phyloP scores from a whole-genome alignment of 2,113 vertebrate genomes.

The Ailurus styani region DNA sequence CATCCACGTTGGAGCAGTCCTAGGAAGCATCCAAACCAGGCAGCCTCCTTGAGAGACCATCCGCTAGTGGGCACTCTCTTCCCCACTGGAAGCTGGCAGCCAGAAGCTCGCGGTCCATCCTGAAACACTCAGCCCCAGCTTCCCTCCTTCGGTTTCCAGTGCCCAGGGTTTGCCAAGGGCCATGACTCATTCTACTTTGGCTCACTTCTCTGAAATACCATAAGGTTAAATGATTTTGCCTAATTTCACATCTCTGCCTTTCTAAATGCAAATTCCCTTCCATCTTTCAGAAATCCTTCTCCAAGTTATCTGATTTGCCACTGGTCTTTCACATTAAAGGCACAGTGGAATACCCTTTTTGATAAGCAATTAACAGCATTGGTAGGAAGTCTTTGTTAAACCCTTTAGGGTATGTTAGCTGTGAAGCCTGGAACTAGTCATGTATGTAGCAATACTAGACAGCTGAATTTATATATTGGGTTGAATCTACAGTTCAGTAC shows the following conservation, averaged over 20 bases:
- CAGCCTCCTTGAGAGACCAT: not conserved
- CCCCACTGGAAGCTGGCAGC: not conserved
- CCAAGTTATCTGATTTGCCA: not conserved
- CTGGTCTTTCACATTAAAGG: not conserved
- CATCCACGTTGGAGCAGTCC: not conserved
- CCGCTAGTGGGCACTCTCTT: not conserved
- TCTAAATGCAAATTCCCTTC: not conserved
- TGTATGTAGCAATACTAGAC: not conserved
- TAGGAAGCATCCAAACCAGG: not conserved
- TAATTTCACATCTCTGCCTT: not conserved
- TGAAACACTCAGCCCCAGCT: not conserved
- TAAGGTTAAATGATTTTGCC: not conserved
- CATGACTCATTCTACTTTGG: not conserved
- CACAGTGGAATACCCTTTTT: not conserved
- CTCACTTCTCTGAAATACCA: not conserved
- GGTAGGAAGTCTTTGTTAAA: not conserved
- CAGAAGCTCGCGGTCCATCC: not conserved
- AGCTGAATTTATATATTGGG: not conserved
- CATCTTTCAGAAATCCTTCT: not conserved
- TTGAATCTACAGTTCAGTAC: not conserved
- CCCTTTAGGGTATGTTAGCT: not conserved
- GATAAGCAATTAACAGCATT: not conserved
- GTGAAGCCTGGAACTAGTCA: not conserved
- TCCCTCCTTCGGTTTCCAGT: not conserved
- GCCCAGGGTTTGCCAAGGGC: not conserved